Conservation (phyloP, 2,113 vertebrate genomes). For the Acinonyx jubatus region DNA sequence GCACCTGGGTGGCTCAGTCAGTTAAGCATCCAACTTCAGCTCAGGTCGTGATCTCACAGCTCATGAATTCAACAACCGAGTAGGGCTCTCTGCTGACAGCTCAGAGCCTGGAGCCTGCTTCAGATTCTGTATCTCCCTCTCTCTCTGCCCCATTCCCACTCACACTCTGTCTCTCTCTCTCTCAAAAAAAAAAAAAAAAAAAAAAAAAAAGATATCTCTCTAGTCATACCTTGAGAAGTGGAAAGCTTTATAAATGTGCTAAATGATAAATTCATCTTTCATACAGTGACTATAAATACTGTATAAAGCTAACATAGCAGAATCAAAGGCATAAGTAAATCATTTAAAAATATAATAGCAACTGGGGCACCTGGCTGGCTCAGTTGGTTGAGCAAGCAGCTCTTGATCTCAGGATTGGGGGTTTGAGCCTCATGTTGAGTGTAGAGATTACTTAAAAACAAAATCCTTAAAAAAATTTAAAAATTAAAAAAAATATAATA, state of each 20-base stretch:
- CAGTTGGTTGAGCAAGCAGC: not conserved
- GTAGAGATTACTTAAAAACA: not conserved
- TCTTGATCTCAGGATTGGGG: not conserved
- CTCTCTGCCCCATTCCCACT: too few relatives aligned
- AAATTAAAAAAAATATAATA: not conserved
- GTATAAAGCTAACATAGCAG: not conserved
- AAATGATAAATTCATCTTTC: not conserved
- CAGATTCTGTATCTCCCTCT: too few relatives aligned
- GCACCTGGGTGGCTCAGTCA: too few relatives aligned
- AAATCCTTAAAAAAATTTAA: not conserved
- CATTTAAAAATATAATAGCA: not conserved
- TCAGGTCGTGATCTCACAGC: too few relatives aligned
- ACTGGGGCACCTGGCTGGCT: not conserved
- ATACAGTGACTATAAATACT: not conserved
- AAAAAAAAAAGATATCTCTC: not conserved
- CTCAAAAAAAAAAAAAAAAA: not conserved
- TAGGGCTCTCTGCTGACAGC: too few relatives aligned
- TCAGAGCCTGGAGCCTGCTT: too few relatives aligned
- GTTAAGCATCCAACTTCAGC: too few relatives aligned
- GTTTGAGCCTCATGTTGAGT: not conserved
- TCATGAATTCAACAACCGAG: too few relatives aligned
- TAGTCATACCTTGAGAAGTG: not conserved
- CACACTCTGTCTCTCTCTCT: too few relatives aligned
- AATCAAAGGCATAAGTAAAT: not conserved
- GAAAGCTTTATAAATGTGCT: not conserved